Evolutionary conservation across 2,113 vertebrate genomes (phyloP).

Genomic region (Gasterosteus nipponicus): DNA sequence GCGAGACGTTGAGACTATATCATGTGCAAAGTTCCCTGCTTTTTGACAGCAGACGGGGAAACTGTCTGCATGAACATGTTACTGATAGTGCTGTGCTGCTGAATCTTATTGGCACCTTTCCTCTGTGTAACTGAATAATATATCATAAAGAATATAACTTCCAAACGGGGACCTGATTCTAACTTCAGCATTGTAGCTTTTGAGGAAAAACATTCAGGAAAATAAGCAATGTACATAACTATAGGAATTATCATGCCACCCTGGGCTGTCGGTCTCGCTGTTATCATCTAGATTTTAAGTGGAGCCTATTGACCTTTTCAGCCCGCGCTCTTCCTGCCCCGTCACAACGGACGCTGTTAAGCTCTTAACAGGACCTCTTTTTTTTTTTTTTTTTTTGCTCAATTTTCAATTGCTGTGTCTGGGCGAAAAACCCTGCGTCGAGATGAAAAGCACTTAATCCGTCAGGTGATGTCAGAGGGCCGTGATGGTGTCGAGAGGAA

Average conservation of each 20-base stretch:
- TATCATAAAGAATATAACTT: not conserved
- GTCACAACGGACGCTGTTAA: slow-evolving; percentile 68
- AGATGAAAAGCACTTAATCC: slow-evolving; percentile 80
- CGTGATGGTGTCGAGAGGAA: slow-evolving; percentile 56
- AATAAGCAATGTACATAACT: not conserved
- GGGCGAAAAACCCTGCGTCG: slow-evolving; percentile 52
- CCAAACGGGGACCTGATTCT: not conserved
- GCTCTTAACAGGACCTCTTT: slow-evolving; percentile 69
- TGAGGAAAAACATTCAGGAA: slow-evolving; percentile 2
- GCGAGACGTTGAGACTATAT: not conserved
- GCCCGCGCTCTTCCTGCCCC: slow-evolving; percentile 47
- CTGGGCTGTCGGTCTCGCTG: slow-evolving; percentile 22
- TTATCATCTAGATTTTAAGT: slow-evolving; percentile 65
- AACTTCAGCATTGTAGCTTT: slow-evolving; percentile 7
- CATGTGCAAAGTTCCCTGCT: slow-evolving; percentile 4
- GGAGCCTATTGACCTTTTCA: slow-evolving; percentile 69
- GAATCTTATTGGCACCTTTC: not conserved
- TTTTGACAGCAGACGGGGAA: slow-evolving; percentile 19
- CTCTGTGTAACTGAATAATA: not conserved
- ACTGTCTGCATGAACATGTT: slow-evolving; percentile 5
- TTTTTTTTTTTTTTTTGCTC: slow-evolving; percentile 51
- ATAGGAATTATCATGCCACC: slow-evolving; percentile 44
- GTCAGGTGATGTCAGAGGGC: slow-evolving; percentile 75
- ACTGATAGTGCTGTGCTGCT: not conserved
- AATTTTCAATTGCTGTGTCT: slow-evolving; percentile 60